Conservation (phyloP, 1,140 invertebrate species). For the Cryptotermes secundus region DNA sequence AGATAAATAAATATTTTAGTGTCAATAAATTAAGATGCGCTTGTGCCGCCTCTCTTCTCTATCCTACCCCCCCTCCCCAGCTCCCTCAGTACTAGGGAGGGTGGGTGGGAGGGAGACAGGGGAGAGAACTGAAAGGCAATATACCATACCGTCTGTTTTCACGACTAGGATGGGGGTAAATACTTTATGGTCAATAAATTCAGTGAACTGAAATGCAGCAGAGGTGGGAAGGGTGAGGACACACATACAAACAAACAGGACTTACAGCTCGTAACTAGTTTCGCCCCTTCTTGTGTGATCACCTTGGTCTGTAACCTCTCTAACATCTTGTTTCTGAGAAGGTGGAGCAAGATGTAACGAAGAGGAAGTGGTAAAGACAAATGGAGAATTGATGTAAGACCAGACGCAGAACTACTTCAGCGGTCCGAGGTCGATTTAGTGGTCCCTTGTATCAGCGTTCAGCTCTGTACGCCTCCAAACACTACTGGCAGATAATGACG, state of each 20-base stretch:
- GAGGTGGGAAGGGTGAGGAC: not conserved
- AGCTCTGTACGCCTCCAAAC: too few species aligned
- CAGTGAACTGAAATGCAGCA: not conserved
- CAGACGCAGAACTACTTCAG: too few species aligned
- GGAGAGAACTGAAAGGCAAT: conserved; percentile 3
- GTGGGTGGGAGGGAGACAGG: not conserved
- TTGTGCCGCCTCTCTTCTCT: not conserved
- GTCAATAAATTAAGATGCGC: conserved; percentile 16
- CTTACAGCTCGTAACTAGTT: not conserved
- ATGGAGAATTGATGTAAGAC: too few species aligned
- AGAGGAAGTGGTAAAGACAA: too few species aligned
- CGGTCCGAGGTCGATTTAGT: too few species aligned
- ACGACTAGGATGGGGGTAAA: not conserved
- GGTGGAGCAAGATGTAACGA: not conserved
- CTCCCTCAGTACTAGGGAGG: too few species aligned
- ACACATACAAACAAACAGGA: not conserved
- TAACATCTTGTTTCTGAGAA: not conserved
- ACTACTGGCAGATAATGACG: too few species aligned
- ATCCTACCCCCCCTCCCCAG: not conserved
- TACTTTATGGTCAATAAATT: conserved; percentile 13
- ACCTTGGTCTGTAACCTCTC: not conserved
- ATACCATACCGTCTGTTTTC: not conserved
- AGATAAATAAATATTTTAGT: conserved; percentile 11
- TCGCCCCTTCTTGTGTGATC: not conserved
- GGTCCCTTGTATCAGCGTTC: too few species aligned